phyloP scores from a whole-genome alignment of 1,140 invertebrate species.

The Pachyrhynchus sulphureomaculatus region DNA sequence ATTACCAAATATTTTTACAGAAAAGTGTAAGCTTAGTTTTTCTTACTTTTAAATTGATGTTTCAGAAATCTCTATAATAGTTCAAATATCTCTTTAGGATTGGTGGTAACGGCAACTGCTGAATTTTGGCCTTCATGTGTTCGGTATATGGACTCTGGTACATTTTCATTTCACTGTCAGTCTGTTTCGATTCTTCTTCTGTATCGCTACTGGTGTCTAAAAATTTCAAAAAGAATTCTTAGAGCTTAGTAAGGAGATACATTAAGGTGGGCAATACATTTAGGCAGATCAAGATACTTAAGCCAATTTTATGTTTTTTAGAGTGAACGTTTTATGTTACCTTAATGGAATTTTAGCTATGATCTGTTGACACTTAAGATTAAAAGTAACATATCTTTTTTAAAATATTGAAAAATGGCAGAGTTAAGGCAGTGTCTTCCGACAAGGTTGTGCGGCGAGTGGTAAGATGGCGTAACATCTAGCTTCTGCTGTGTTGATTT shows the following conservation, averaged over 20 bases:
- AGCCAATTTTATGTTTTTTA: too few relatives aligned
- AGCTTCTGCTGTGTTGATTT: too few relatives aligned
- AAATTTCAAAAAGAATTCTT: background rate
- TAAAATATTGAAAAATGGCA: too few relatives aligned
- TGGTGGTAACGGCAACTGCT: conserved; percentile 57
- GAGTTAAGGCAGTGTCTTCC: too few relatives aligned
- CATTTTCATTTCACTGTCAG: conserved; percentile 33
- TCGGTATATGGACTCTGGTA: conserved; percentile 45
- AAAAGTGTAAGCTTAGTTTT: conserved; percentile 1
- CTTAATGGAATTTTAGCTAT: too few relatives aligned
- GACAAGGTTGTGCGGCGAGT: too few relatives aligned
- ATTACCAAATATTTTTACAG: background rate
- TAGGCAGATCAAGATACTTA: too few relatives aligned
- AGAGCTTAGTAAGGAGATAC: background rate
- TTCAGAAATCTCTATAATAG: conserved; percentile 55
- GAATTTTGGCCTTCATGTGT: conserved; percentile 58
- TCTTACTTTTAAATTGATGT: background rate
- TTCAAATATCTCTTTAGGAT: conserved; percentile 60
- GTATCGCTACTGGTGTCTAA: conserved; percentile 18
- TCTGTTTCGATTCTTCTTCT: conserved; percentile 18
- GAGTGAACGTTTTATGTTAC: too few relatives aligned
- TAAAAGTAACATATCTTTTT: too few relatives aligned
- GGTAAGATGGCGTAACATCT: too few relatives aligned
- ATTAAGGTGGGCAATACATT: too few relatives aligned
- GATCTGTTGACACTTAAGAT: too few relatives aligned